phyloP scores from a whole-genome alignment of 2,888 invertebrate genomes.

The Caenorhabditis parvicauda region DNA sequence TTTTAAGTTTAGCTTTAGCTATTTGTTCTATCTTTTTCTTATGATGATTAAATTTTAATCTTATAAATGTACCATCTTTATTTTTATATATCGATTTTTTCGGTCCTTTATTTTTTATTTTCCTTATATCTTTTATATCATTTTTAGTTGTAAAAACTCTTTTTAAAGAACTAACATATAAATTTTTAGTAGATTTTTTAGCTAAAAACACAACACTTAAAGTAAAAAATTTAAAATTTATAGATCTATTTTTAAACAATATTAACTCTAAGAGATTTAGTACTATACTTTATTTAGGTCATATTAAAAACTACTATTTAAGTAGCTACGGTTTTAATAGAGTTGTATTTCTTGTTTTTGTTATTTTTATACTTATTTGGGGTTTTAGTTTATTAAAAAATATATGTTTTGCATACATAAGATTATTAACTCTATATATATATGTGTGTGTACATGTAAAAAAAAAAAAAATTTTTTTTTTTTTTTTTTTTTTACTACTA shows the following conservation, averaged over 20 bases:
- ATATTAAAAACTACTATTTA: constrained; percentile 27
- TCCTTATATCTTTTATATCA: constrained; percentile 32
- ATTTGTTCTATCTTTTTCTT: constrained; percentile 37
- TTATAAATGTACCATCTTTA: constrained; percentile 37
- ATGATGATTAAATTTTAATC: constrained; percentile 43
- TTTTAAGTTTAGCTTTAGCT: constrained; percentile 38
- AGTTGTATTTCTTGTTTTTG: constrained; percentile 25
- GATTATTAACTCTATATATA: constrained; percentile 37
- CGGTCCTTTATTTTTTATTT: constrained; percentile 63
- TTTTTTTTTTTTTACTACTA: too few species aligned
- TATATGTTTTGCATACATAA: constrained; percentile 46
- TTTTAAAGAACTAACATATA: constrained; percentile 36
- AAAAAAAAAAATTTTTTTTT: too few species aligned
- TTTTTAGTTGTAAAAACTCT: constrained; percentile 36
- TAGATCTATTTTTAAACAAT: constrained; percentile 39
- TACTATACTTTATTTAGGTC: constrained; percentile 10
- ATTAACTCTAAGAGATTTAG: constrained; percentile 28
- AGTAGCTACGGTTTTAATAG: constrained; percentile 34
- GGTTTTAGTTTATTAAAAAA: constrained; percentile 41
- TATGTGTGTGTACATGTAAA: too few species aligned
- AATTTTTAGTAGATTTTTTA: constrained; percentile 46
- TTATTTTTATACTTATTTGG: constrained; percentile 34
- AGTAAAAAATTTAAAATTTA: constrained; percentile 41
- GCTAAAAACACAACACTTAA: constrained; percentile 35
- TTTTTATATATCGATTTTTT: constrained; percentile 45